Evolutionary conservation across 1,140 invertebrate genomes (phyloP), one percentile per base, ranked within the genome.

Genomic region (Drosophila melanogaster): DNA sequence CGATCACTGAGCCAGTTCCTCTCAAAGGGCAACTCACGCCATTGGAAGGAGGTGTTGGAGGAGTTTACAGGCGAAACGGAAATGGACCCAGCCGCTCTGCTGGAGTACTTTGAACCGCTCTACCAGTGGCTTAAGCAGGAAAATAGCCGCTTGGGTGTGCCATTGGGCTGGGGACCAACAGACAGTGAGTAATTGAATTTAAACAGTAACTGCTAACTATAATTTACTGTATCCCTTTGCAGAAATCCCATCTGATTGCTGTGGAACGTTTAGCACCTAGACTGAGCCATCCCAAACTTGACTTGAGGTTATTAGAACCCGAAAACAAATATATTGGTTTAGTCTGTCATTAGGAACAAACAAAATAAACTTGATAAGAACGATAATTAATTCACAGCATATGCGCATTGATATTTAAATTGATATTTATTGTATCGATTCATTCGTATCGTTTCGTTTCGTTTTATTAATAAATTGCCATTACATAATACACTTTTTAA

Each of bases 41-140:
- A 93, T 11, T 96, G 95, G 95, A 93, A 93, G 33, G 93, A 94
- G 33, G 93, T 93, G 0, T 74, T 95, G 71, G 79, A 93, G 60
- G 83, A 93, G 37, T 91, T 95, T 33, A 95, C 95, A 0, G 93
- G 94, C 22, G 90, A 92, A 33, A 86, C 72, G 4, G 85, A 93
- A 67, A 93, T 95, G 83, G 91, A 93, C 83, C 92, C 92, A 0
- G 41, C 77, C 24, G 91, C 92, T 2, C 33, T 93, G 0, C 38
- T 93, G 12, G 91, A 93, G 58, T 93, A 93, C 51, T 93, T 93
- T 62, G 74, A 92, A 38, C 93, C 93, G 3, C 80, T 93, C 0
- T 75, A 78, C 44, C 74, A 92, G 47, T 93, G 90, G 79, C 75
- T 93, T 12, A 77, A 90, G 37, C 59, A 73, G 37, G 94, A 92